Evolutionary conservation across 2,797 vertebrate species (phyloP).

Genomic region (Botia almorhae): DNA sequence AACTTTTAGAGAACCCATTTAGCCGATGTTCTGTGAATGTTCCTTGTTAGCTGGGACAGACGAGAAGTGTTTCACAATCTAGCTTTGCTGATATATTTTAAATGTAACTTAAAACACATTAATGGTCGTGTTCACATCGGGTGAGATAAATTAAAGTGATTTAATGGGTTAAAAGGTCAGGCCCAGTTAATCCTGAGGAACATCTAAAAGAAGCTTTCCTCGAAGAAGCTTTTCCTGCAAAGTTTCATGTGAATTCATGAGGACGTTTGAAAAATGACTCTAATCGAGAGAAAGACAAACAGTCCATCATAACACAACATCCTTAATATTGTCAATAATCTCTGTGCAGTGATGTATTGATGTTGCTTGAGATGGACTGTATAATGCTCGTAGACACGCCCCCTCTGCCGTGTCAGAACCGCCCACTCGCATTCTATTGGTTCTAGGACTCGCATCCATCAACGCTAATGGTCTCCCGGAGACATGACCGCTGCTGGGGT

Average conservation of each 20-base stretch:
- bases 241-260: background rate
- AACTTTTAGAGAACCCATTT: no score
- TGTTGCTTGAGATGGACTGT: conserved; percentile 2
- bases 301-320: background rate
- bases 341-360: conserved; percentile 9
- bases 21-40: no score
- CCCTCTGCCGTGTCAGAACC: background rate
- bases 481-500: conserved; percentile 49
- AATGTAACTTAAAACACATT: background rate
- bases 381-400: conserved; percentile 32
- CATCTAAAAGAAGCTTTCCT: background rate
- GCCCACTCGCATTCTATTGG: conserved; percentile 18
- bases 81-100: background rate
- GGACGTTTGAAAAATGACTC: conserved; percentile 6
- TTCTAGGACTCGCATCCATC: conserved; percentile 58
- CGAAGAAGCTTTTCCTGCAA: background rate
- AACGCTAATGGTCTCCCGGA: conserved; percentile 59
- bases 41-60: no score
- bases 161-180: background rate
- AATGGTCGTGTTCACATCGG: background rate
- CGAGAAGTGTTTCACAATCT: background rate
- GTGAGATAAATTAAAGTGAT: background rate
- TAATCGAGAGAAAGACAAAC: conserved; percentile 8
- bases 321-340: conserved; percentile 21
- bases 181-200: background rate